Conservation (phyloP, 2,797 vertebrate genomes). For the Onychomys arenicola region DNA sequence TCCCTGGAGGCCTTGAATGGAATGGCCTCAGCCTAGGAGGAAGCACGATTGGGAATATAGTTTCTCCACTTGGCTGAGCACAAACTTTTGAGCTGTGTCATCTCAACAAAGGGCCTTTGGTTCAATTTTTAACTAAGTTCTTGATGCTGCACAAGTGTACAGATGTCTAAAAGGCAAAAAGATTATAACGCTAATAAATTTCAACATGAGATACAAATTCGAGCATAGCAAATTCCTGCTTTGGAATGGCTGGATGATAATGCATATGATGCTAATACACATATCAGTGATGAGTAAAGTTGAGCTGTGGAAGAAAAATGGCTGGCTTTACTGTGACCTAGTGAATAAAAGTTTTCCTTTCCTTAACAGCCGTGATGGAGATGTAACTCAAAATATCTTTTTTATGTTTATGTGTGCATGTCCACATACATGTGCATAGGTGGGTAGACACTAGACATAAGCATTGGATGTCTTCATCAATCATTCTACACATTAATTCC, state of each 20-base stretch:
- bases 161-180: slow-evolving; percentile 50
- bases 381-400: not conserved
- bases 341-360: not conserved
- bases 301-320: not conserved
- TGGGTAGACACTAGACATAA: not conserved
- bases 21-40: slow-evolving; percentile 72
- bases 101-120: slow-evolving; percentile 51
- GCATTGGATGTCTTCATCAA: not conserved
- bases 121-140: slow-evolving; percentile 55
- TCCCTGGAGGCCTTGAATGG: slow-evolving; percentile 74
- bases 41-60: slow-evolving; percentile 76
- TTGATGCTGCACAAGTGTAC: not conserved
- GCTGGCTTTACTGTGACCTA: not conserved
- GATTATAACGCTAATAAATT: not conserved
- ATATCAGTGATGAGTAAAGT: not conserved
- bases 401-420: not conserved
- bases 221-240: not conserved
- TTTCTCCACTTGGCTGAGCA: slow-evolving; percentile 70
- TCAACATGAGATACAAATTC: slow-evolving; percentile 7
- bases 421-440: not conserved
- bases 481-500: not conserved
- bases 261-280: not conserved
- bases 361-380: not conserved
- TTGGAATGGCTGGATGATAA: not conserved
- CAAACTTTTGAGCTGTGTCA: slow-evolving; percentile 55